phyloP scores from a whole-genome alignment of 2,797 vertebrate genomes.

The Scleropages formosus region DNA sequence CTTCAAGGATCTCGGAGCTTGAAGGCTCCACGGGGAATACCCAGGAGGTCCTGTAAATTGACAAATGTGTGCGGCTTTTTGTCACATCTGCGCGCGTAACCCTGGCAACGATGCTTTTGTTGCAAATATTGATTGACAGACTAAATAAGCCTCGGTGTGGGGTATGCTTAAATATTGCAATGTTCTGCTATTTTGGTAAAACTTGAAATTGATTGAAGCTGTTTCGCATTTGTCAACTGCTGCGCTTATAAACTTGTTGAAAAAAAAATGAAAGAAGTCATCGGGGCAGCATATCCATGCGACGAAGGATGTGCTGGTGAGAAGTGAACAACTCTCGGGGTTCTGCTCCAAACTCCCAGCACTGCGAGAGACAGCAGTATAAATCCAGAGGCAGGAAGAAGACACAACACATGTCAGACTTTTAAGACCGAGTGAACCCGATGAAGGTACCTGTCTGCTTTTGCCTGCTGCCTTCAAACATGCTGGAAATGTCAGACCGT shows the following conservation, averaged over 20 bases:
- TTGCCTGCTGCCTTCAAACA: constrained; percentile 53
- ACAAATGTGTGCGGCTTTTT: constrained; percentile 21
- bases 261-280: too few species aligned
- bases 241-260: too few species aligned
- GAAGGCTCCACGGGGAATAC: not conserved
- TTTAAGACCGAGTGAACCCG: constrained; percentile 51
- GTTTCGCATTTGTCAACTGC: too few species aligned
- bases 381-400: constrained; percentile 17
- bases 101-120: not conserved
- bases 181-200: not conserved
- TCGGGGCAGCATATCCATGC: too few species aligned
- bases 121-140: constrained; percentile 32
- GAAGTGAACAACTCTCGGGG: not conserved
- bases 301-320: too few species aligned
- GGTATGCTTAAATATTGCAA: not conserved
- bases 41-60: not conserved
- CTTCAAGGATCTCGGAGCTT: not conserved
- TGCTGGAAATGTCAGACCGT: constrained; percentile 18
- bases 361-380: constrained; percentile 7
- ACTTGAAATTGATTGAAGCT: too few species aligned
- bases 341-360: not conserved
- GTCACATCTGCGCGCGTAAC: constrained; percentile 35
- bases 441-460: constrained; percentile 50
- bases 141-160: constrained; percentile 21
- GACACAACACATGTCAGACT: constrained; percentile 45